Percentiles rank a stretch among this genome's conserved stretches.
These are phyloP conservation scores for Tetragonula clypearis DNA, from an alignment of 1,140 invertebrate species.

Conservation along the genomic window DNA sequence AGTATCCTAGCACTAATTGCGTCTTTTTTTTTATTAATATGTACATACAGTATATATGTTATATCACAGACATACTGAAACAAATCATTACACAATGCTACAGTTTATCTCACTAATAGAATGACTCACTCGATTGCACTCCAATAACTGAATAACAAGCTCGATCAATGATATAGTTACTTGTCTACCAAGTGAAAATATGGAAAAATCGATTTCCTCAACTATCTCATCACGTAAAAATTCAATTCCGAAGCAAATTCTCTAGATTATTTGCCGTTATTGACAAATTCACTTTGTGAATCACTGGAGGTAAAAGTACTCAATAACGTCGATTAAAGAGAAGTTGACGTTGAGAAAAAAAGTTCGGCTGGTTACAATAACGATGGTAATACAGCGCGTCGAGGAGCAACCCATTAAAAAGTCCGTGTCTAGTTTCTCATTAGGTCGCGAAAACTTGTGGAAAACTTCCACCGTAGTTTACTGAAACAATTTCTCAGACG, in stretches of 20 bases:
- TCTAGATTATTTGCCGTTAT: neutral
- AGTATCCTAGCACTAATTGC: too few species aligned
- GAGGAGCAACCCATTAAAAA: neutral
- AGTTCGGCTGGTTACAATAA: neutral
- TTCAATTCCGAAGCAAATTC: neutral
- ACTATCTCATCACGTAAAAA: neutral
- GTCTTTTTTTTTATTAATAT: too few species aligned
- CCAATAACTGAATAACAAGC: too few species aligned
- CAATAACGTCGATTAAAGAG: neutral
- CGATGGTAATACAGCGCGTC: neutral
- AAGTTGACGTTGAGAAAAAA: neutral
- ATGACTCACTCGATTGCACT: too few species aligned
- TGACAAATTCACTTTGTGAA: neutral
- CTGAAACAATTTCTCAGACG: neutral
- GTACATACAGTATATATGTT: too few species aligned
- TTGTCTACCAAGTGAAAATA: too few species aligned
- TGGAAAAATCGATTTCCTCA: too few species aligned
- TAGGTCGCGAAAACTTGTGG: neutral
- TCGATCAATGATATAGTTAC: too few species aligned
- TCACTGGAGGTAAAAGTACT: too few species aligned
- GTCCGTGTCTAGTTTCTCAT: slow-evolving; percentile 1
- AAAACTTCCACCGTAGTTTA: neutral
- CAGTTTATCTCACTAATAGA: too few species aligned
- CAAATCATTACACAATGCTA: too few species aligned
- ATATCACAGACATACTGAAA: too few species aligned